phyloP scores from a whole-genome alignment of 2,888 invertebrate species.

The Patella pellucida region DNA sequence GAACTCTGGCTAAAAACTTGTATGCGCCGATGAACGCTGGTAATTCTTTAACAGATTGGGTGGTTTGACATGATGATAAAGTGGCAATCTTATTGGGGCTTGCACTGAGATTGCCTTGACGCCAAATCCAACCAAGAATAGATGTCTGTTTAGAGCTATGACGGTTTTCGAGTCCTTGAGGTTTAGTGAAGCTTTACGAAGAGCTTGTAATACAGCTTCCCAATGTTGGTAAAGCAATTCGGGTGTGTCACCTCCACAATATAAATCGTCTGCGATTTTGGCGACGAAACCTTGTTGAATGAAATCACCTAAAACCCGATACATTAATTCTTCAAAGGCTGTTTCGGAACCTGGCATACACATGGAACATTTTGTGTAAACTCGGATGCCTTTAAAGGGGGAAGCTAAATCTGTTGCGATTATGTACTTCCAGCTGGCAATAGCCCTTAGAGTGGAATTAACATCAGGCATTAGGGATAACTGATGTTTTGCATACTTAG shows the following conservation, averaged over 20 bases:
- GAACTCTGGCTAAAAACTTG: neutral
- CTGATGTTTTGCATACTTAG: too few relatives aligned
- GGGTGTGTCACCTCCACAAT: slow-evolving; percentile 23
- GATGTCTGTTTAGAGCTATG: too few relatives aligned
- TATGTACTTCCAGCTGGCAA: too few relatives aligned
- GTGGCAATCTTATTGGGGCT: neutral
- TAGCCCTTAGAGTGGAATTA: too few relatives aligned
- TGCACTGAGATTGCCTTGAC: neutral
- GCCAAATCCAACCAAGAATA: neutral
- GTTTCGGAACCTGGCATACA: slow-evolving; percentile 52
- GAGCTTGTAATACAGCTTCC: slow-evolving; percentile 21
- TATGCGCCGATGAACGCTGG: neutral
- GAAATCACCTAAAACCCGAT: slow-evolving; percentile 24
- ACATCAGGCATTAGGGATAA: too few relatives aligned
- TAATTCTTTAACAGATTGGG: neutral
- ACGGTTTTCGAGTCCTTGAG: neutral
- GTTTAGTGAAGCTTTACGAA: neutral
- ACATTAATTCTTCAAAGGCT: slow-evolving; percentile 36
- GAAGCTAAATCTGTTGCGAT: too few relatives aligned
- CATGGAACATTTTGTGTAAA: slow-evolving; percentile 30
- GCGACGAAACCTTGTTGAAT: slow-evolving; percentile 27
- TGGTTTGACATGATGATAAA: neutral
- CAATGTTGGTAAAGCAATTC: slow-evolving; percentile 23
- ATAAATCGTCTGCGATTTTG: slow-evolving; percentile 38
- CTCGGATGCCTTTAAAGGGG: slow-evolving; percentile 40